Evolutionary conservation across 37 sponge, comb jelly and placozoan genomes (phyloP).

Genomic region (Chondrilla cf. caribensis): DNA sequence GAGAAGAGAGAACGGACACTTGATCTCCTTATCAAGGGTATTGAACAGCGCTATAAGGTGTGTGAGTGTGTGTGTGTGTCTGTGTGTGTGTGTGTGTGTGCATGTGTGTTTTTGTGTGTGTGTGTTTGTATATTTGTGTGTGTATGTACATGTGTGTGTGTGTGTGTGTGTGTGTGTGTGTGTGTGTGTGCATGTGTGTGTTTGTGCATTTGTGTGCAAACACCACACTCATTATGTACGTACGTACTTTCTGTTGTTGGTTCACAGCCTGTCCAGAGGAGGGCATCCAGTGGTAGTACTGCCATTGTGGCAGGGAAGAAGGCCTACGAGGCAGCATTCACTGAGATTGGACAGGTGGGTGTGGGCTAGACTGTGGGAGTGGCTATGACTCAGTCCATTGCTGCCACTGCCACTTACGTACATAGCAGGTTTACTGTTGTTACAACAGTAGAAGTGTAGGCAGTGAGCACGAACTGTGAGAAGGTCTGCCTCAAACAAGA

Average conservation of each 20-base stretch:
- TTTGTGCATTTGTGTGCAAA: background rate
- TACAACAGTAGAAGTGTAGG: no score
- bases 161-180: background rate
- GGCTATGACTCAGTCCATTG: no score
- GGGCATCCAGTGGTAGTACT: background rate
- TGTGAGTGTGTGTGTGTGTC: background rate
- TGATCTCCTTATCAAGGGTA: constrained; percentile 47
- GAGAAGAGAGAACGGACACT: constrained; percentile 82
- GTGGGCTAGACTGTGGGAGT: no score
- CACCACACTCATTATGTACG: background rate
- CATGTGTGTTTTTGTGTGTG: no score
- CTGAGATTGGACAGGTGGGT: constrained; percentile 46
- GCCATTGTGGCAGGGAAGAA: background rate
- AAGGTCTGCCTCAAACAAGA: no score
- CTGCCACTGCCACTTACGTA: no score
- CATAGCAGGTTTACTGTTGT: no score
- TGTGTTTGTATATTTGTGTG: no score
- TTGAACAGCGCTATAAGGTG: constrained; percentile 53
- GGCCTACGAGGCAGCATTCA: constrained; percentile 19
- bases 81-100: no score
- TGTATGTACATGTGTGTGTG: no score
- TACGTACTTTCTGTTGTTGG: no score
- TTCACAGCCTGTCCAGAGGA: background rate
- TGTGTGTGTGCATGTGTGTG: background rate
- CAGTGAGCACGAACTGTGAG: no score